These are phyloP conservation scores for Hydrozoanthus tunicans DNA, from an alignment of 64 coral and sea anemone species.

Conservation along the genomic window DNA sequence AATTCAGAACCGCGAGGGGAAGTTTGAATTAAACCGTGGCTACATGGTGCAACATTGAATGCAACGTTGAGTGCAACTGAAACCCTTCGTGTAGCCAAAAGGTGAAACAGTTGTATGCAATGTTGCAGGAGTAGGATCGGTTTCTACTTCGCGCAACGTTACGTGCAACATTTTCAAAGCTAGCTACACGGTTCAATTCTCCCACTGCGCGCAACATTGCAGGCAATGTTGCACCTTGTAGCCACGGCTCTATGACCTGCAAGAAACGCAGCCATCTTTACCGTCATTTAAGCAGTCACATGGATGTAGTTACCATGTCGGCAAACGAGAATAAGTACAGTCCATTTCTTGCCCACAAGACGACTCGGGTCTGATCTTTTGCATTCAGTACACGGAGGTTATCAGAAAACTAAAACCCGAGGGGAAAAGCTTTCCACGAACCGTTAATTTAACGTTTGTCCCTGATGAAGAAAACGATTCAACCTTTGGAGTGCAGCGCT, in stretches of 20 bases:
- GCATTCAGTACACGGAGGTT: constrained; percentile 25
- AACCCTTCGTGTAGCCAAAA: no score
- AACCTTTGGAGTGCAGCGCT: neutral
- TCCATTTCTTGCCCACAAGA: constrained; percentile 25
- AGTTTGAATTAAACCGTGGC: neutral
- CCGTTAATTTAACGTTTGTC: constrained; percentile 22
- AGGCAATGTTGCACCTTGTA: no score
- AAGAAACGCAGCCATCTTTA: constrained; percentile 23
- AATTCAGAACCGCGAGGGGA: neutral
- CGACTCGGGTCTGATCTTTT: constrained; percentile 7
- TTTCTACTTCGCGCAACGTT: no score
- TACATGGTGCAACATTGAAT: no score
- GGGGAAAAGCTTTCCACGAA: constrained; percentile 10
- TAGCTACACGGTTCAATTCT: no score
- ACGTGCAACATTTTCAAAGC: no score
- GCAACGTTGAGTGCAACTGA: no score
- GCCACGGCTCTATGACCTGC: neutral
- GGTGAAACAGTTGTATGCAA: no score
- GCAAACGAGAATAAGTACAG: constrained; percentile 33
- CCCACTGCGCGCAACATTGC: no score
- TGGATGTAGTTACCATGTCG: constrained; percentile 24
- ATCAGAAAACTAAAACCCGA: constrained; percentile 15
- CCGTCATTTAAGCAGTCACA: constrained; percentile 40
- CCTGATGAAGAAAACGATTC: constrained; percentile 14
- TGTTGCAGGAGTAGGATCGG: no score